A percentile compares a stretch with the other conserved stretches of the same genome.
phyloP scores from a whole-genome alignment of 2,113 vertebrate genomes.

The Struthio camelus region DNA sequence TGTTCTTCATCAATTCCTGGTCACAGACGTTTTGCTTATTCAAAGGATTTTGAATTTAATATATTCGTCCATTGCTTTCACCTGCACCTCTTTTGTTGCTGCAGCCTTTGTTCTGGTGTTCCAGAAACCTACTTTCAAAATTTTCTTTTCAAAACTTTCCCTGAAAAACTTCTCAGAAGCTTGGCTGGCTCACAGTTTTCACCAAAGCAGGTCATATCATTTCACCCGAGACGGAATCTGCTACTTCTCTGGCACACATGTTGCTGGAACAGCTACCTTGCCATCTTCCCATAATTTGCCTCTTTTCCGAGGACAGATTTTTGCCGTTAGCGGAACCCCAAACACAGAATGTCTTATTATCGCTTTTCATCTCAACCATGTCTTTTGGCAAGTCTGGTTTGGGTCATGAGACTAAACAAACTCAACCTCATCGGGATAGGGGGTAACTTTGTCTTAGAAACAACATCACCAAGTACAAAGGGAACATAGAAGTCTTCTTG shows the following conservation, averaged over 20 bases:
- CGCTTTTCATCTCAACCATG: neutral
- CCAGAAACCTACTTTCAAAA: slow-evolving; percentile 36
- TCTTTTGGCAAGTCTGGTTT: neutral
- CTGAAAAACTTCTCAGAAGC: neutral
- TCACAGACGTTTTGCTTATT: slow-evolving; percentile 48
- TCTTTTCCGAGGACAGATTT: neutral
- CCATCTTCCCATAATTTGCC: neutral
- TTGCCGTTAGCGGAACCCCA: neutral
- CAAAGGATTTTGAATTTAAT: slow-evolving; percentile 35
- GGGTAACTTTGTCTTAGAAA: neutral
- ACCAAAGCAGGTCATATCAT: neutral
- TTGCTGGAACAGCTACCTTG: neutral
- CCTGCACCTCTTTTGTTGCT: neutral
- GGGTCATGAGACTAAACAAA: neutral
- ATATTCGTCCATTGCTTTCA: slow-evolving; percentile 15
- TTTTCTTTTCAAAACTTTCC: neutral
- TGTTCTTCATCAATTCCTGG: slow-evolving; percentile 27
- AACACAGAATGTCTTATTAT: neutral
- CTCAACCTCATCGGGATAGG: accelerated
- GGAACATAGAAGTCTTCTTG: neutral
- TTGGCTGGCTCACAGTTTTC: neutral
- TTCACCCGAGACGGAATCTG: neutral
- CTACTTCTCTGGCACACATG: neutral
- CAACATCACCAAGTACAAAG: neutral
- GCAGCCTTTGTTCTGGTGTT: slow-evolving; percentile 22